A percentile compares a stretch with the other conserved stretches of the same genome.
phyloP scores from a whole-genome alignment of 2,113 vertebrate species.

The Corythoichthys intestinalis region DNA sequence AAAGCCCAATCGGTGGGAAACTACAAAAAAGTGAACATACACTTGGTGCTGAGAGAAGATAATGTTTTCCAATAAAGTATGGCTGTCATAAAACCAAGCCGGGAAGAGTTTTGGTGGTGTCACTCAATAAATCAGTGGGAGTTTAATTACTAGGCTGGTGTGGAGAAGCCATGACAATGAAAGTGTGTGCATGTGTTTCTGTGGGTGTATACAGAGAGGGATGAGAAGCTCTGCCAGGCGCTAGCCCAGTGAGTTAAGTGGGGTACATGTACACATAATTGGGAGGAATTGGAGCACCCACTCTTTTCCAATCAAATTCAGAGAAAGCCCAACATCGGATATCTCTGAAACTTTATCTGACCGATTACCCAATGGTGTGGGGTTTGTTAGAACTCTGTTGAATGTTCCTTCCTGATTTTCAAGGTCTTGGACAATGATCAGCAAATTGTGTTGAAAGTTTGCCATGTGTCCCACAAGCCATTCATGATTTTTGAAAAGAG shows the following conservation, averaged over 20 bases:
- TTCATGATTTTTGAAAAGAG: neutral
- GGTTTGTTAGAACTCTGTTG: neutral
- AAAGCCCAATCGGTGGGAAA: constrained; percentile 43
- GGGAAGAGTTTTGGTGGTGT: constrained; percentile 90
- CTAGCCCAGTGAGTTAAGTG: constrained; percentile 71
- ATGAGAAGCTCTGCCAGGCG: constrained; percentile 78
- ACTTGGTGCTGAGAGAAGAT: constrained; percentile 51
- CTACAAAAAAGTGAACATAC: constrained; percentile 33
- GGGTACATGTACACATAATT: neutral
- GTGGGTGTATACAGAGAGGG: constrained; percentile 50
- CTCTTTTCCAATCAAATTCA: neutral
- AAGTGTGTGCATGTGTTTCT: constrained; percentile 14
- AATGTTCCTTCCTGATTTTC: neutral
- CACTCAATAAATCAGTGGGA: constrained; percentile 96
- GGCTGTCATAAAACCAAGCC: constrained; percentile 90
- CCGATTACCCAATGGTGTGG: neutral
- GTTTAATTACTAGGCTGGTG: constrained; percentile 92
- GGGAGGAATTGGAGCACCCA: neutral
- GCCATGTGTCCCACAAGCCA: neutral
- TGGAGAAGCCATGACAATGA: constrained; percentile 80
- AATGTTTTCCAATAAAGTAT: constrained; percentile 83
- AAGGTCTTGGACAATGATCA: neutral
- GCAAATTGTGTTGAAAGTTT: neutral
- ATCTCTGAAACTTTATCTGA: neutral
- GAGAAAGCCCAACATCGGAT: neutral